Evolutionary conservation across 2,888 invertebrate genomes (phyloP), one percentile per base, ranked within the genome.

Genomic region (Sphaerophoria rueppellii): DNA sequence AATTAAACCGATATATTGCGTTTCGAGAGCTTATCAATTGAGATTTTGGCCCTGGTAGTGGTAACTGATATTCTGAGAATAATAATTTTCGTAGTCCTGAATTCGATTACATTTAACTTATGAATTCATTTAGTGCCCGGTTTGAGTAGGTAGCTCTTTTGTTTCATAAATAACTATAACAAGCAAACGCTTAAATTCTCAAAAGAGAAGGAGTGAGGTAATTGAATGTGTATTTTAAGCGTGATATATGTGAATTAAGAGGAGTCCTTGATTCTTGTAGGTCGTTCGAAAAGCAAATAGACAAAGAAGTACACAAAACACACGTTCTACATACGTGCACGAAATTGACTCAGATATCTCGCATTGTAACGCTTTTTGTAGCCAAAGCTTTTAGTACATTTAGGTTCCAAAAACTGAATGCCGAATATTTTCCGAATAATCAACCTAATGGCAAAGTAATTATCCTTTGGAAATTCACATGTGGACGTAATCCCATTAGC

Each of bases 361-460:
- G 16, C 14, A 16, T 14, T 40, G n/a, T 40, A 2, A 0, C 32
- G 16, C 32, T 57, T 57, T 57, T 52, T 24, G 35, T 14, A 54
- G 35, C 37, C 52, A 37, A 52, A 52, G 11, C 24, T 37, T 65
- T 24, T 12, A 40, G 35, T 14, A n/a, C 2, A 57, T 34, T 7
- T 9, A 14, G 6, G 12, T 16, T 2, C n/a, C n/a, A n/a, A n/a
- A 24, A 3, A 32, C 32, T 16, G 40, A 7, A 40, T 9, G 24
- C 48, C 63, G 70, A 89, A 89, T 60, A 43, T 89, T 89, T 89
- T 89, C 88, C 89, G 89, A 88, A 91, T 91, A 91, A 91, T 91
- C 90, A 89, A 90, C 77, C 90, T 91, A 91, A 91, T 91, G 90
- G 90, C 88, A 90, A 90, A 91, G 90, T 91, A 91, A 91, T 91